Base-by-base conservation (phyloP, 2,888 invertebrate species). In the Ormyrus labotus region DNA sequence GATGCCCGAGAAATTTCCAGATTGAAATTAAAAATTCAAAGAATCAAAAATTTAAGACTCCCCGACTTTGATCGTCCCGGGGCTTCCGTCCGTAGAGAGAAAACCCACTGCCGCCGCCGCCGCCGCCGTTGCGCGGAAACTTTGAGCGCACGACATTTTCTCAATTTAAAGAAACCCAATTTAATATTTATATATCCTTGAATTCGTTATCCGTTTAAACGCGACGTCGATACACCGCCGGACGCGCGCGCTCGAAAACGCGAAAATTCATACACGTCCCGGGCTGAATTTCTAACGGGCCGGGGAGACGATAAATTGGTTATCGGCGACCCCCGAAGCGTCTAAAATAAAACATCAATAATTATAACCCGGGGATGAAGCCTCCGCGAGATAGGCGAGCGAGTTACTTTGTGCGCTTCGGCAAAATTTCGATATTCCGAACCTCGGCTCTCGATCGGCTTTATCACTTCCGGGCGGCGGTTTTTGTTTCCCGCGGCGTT, bases 21-120 rank as follows among this genome's bases (percentile, higher is more conserved):
- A 82, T 82, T 82, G 82, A 82, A 80, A 80, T 82, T 82, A 82
- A 82, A 80, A 82, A 82, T 82, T 78, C 82, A 82, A 47, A 60
- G 75, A 65, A 78, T 82, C 57, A 82, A 82, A 78, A 82, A 82
- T 82, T 82, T 70, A 82, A 60, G 78, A 55, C 55, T 48, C 61
- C 8, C 55, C 1, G 34, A 34, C 61, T 55, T 68, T 60, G 51
- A 51, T 72, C 72, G 51, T 13, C 53, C 68, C n/a, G 6, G 53
- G 10, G 10, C 61, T 75, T 80, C 64, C 50, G 13, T 50, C 58
- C 63, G n/a, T 50, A 53, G 48, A 47, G 6, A 55, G 77, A 34
- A 34, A 34, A 34, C 34, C 4, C 3, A 4, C 34, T 4, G 34
- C 34, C 34, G 34, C 34, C 34, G 34, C 34, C 51, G 34, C 55